These are phyloP conservation scores for Vanacampus margaritifer DNA, from an alignment of 2,113 vertebrate genomes.

Conservation along the genomic window DNA sequence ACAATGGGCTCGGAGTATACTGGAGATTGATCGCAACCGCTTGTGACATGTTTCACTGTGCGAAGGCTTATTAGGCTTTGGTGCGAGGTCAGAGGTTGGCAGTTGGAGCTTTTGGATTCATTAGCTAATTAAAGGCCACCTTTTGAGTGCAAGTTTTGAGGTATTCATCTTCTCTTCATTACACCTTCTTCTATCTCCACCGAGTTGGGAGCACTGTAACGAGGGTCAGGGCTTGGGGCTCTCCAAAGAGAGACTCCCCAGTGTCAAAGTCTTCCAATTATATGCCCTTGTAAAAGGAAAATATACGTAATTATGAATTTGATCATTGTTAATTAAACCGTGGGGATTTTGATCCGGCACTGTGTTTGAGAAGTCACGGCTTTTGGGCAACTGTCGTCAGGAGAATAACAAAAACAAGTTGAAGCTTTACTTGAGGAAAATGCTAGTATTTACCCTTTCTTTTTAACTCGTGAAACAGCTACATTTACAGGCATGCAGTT, in stretches of 20 bases:
- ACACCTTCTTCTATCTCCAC: conserved; percentile 24
- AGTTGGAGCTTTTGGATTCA: conserved; percentile 44
- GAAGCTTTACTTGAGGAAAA: conserved; percentile 3
- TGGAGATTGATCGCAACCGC: conserved; percentile 46
- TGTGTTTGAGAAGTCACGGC: conserved; percentile 28
- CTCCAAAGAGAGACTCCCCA: conserved; percentile 43
- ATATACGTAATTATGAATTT: conserved; percentile 66
- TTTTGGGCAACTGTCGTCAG: conserved; percentile 35
- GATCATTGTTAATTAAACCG: conserved; percentile 72
- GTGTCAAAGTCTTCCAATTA: conserved; percentile 57
- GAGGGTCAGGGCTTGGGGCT: conserved; percentile 52
- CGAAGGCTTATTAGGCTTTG: conserved; percentile 37
- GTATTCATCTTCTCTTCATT: conserved; percentile 22
- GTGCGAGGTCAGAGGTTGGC: conserved; percentile 52
- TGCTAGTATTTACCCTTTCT: background rate
- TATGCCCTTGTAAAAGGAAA: conserved; percentile 54
- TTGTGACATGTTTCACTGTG: conserved; percentile 34
- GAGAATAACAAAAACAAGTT: conserved; percentile 5
- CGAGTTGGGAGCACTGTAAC: conserved; percentile 55
- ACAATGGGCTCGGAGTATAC: conserved; percentile 16
- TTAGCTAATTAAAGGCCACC: conserved; percentile 59
- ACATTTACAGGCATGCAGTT: background rate
- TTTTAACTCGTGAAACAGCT: too few species aligned
- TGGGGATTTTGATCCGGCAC: conserved; percentile 46
- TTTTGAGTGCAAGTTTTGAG: conserved; percentile 38